Base-by-base conservation (phyloP, 2,113 vertebrate species). In the Dryoscopus gambensis region DNA sequence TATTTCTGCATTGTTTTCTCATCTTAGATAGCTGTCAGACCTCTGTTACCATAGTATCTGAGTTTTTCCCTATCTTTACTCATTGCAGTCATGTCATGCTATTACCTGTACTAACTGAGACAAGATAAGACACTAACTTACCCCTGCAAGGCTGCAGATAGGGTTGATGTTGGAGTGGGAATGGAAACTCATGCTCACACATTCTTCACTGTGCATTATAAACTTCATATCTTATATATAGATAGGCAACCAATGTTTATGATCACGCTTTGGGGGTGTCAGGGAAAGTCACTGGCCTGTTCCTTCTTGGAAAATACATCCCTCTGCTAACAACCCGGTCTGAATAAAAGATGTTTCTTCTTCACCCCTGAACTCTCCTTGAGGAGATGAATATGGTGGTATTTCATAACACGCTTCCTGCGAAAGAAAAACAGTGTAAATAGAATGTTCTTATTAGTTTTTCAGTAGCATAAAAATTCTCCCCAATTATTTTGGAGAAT, bases 91-190 rank as follows among this genome's bases (percentile, higher is more conserved):
- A 31, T 59, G 19, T 52, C 23, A 37, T 63, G 14, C n/a, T 60
- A 28, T 50, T 81, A 87, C 27, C 11, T 89, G 15, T 49, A 37
- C n/a, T 80, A 73, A 62, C n/a, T 1, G 6, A 78, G 30, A 50
- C 12, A 50, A 78, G 82, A 21, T n/a, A 42, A 82, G 19, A 50
- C 13, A 53, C 9, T 39, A 35, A 59, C 17, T 76, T 73, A 35
- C 6, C 7, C 70, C 44, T 31, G 1, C 42, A 47, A 2, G 0
- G 1, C 9, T 56, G 15, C 14, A 64, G 65, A 47, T 3, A 17
- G 3, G 8, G 5, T 42, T 87, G 67, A 11, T 79, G 9, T 35
- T 83, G 21, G 39, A 83, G 35, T 1, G 1, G 13, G 5, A 20
- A 33, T 10, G 24, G 37, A 76, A 79, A 13, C 11, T 69, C 55